A percentile compares a stretch with the other conserved stretches of the same genome.
Evolutionary conservation across 2,797 vertebrate genomes (phyloP).

Genomic region (Antennarius maculatus): DNA sequence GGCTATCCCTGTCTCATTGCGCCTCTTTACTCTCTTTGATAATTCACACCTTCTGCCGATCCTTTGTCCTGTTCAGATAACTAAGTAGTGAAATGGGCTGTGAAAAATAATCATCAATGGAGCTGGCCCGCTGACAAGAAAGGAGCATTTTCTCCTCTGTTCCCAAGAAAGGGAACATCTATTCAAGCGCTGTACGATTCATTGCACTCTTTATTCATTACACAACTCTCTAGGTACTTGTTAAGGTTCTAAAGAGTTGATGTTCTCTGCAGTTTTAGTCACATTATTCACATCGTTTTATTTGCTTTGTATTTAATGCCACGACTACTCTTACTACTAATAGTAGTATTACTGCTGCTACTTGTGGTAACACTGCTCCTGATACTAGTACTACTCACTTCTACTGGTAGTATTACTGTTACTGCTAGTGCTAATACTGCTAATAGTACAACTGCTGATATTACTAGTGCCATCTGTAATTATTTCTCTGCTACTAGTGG

Average conservation of each 20-base stretch:
- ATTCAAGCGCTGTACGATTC: constrained; percentile 42
- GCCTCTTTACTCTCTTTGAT: constrained; percentile 66
- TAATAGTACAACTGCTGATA: too few species aligned
- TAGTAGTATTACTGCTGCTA: too few species aligned
- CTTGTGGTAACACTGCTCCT: too few species aligned
- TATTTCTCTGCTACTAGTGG: too few species aligned
- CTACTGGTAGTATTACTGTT: too few species aligned
- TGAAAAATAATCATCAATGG: constrained; percentile 83
- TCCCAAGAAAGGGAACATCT: constrained; percentile 61
- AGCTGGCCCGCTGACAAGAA: constrained; percentile 74
- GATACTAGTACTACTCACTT: too few species aligned
- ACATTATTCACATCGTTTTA: constrained; percentile 20
- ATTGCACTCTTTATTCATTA: constrained; percentile 58
- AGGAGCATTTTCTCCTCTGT: constrained; percentile 54
- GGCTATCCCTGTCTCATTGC: constrained; percentile 57
- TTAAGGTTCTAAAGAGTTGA: constrained; percentile 51
- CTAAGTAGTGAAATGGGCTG: constrained; percentile 81
- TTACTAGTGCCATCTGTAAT: too few species aligned
- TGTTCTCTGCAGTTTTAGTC: constrained; percentile 15
- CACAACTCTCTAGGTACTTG: constrained; percentile 23
- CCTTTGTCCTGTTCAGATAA: constrained; percentile 78
- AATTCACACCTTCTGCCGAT: constrained; percentile 77
- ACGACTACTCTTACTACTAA: too few species aligned
- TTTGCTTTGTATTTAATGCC: not conserved
- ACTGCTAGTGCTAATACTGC: too few species aligned